Percentiles rank a stretch among this genome's conserved stretches.
Conservation (phyloP, 2,888 invertebrate genomes). For the Drosophila neoperkinsi region DNA sequence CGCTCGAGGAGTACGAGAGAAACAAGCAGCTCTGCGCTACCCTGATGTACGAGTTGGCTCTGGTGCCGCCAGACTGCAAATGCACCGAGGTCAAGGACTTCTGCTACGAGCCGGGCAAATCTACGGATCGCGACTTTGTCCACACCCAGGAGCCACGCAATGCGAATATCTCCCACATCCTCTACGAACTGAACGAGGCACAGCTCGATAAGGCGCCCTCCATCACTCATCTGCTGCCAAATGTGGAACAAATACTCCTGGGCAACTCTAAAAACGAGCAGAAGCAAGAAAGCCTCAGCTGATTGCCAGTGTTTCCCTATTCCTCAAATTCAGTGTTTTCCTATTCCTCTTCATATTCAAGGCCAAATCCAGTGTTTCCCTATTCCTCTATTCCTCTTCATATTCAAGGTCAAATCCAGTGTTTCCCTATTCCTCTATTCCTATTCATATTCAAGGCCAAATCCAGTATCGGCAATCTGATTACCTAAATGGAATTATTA, state of each 20-base stretch:
- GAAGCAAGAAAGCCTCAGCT: neutral
- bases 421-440: neutral
- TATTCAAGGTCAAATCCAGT: neutral
- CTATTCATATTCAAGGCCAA: neutral
- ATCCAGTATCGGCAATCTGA: neutral
- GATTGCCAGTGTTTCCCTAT: neutral
- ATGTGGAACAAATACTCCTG: constrained; percentile 7
- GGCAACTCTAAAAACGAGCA: constrained; percentile 4
- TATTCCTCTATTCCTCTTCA: neutral
- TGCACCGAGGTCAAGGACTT: constrained; percentile 35
- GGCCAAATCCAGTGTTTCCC: neutral
- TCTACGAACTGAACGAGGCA: constrained; percentile 41
- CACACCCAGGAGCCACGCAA: neutral
- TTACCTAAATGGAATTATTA: neutral
- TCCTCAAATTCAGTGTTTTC: neutral
- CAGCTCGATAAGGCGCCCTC: neutral
- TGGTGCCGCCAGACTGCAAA: constrained; percentile 43
- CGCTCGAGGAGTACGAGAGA: constrained; percentile 14
- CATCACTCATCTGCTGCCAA: neutral
- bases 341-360: neutral
- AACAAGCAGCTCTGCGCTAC: constrained; percentile 29
- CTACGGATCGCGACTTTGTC: constrained; percentile 28
- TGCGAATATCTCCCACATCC: constrained; percentile 1
- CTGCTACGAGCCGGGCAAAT: constrained; percentile 33
- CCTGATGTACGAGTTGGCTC: constrained; percentile 46